A percentile compares a stretch with the other conserved stretches of the same genome.
phyloP scores from a whole-genome alignment of 2,888 invertebrate species.

The Phlogophora meticulosa region DNA sequence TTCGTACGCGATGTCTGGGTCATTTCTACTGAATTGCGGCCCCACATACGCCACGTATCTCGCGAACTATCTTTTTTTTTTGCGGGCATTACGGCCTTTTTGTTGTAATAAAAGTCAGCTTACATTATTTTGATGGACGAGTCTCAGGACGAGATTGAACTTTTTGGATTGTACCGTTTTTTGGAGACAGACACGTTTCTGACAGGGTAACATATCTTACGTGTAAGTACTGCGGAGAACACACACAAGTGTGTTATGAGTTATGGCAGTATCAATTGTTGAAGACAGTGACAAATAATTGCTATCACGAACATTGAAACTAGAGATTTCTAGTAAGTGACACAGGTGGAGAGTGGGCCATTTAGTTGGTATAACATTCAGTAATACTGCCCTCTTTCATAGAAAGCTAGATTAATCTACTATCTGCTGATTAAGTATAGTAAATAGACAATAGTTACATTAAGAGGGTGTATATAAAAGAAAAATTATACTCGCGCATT shows the following conservation, averaged over 20 bases:
- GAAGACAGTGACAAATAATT: slow-evolving; percentile 53
- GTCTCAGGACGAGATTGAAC: slow-evolving; percentile 60
- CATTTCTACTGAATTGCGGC: slow-evolving; percentile 73
- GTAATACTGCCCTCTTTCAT: background rate
- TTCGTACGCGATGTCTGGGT: slow-evolving; percentile 68
- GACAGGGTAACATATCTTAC: slow-evolving; percentile 43
- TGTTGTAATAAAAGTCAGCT: slow-evolving; percentile 66
- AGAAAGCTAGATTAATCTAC: no score
- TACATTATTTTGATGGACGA: slow-evolving; percentile 63
- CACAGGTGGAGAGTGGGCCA: slow-evolving; percentile 21
- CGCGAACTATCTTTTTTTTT: slow-evolving; percentile 61
- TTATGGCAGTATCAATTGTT: slow-evolving; percentile 49
- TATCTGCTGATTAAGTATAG: background rate
- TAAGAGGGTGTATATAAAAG: no score
- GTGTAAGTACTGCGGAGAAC: slow-evolving; percentile 27
- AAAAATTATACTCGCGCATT: no score
- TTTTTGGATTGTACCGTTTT: slow-evolving; percentile 54
- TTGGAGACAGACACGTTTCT: slow-evolving; percentile 37
- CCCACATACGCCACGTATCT: slow-evolving; percentile 64
- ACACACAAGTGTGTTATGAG: slow-evolving; percentile 40
- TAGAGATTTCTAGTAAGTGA: slow-evolving; percentile 44
- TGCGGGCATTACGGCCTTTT: slow-evolving; percentile 58
- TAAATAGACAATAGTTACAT: background rate
- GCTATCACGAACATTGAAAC: slow-evolving; percentile 52
- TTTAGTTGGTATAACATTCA: slow-evolving; percentile 3